Percentiles rank a stretch among this genome's conserved stretches.
phyloP scores from a whole-genome alignment of 2,113 vertebrate genomes.

The Pachyramphus minor region DNA sequence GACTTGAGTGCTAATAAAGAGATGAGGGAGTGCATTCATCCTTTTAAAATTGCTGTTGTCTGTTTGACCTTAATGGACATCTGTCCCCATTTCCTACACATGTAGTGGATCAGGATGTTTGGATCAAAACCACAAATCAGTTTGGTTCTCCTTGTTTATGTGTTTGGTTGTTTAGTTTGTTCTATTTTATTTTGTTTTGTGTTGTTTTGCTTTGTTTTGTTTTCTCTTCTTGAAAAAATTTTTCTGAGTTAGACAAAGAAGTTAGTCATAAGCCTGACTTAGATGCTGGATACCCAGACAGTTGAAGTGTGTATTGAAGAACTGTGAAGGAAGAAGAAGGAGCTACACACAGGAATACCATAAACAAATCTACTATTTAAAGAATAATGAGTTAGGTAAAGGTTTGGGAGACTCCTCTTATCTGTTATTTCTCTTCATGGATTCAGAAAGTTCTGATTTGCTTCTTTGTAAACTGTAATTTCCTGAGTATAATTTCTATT shows the following conservation, averaged over 20 bases:
- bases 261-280: neutral
- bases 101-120: neutral
- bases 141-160: neutral
- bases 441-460: neutral
- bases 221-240: neutral
- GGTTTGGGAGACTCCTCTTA: neutral
- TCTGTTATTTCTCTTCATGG: neutral
- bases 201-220: neutral
- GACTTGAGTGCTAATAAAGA: neutral
- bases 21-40: rapidly evolving
- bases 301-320: neutral
- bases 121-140: neutral
- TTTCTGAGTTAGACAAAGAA: neutral
- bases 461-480: neutral
- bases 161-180: neutral
- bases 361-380: neutral
- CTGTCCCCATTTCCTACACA: neutral
- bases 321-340: neutral
- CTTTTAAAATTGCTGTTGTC: neutral
- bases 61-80: neutral
- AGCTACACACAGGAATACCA: neutral
- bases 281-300: neutral
- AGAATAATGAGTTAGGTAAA: neutral
- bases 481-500: neutral
- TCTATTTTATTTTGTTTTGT: neutral